These are phyloP conservation scores for Caenorhabditis sp. DNA, from an alignment of 2,888 invertebrate species.

Conservation along the genomic window DNA sequence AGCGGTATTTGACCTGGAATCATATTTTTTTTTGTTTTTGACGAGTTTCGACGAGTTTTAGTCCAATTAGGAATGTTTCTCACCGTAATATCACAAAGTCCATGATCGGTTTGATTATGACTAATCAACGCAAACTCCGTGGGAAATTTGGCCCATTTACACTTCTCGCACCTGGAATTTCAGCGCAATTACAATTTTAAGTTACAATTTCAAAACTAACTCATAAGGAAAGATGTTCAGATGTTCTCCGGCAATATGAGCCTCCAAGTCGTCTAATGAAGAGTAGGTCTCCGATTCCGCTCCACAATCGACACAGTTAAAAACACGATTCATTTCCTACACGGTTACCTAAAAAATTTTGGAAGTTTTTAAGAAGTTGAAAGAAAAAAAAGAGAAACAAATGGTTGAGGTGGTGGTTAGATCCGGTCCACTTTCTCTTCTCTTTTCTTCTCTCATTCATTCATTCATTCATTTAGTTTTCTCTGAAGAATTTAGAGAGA, in stretches of 20 bases:
- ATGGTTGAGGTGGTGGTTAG: too few relatives aligned
- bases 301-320: not conserved
- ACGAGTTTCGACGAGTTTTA: too few relatives aligned
- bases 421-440: too few relatives aligned
- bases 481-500: too few relatives aligned
- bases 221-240: slow-evolving; percentile 55
- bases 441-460: too few relatives aligned
- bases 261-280: slow-evolving; percentile 48
- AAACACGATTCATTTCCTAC: too few relatives aligned
- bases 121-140: slow-evolving; percentile 69
- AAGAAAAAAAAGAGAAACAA: too few relatives aligned
- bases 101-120: slow-evolving; percentile 67
- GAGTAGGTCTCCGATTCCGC: slow-evolving; percentile 6
- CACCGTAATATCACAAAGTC: slow-evolving; percentile 68
- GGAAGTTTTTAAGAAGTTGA: too few relatives aligned
- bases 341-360: too few relatives aligned
- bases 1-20: slow-evolving; percentile 49
- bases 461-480: too few relatives aligned
- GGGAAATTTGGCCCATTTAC: slow-evolving; percentile 73
- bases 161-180: slow-evolving; percentile 74
- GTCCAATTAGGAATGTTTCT: slow-evolving; percentile 6
- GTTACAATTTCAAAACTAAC: slow-evolving; percentile 36
- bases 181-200: too few relatives aligned
- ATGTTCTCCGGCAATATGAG: slow-evolving; percentile 58
- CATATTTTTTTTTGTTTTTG: not conserved